Percentiles rank a stretch among this genome's conserved stretches.
Evolutionary conservation across 2,888 invertebrate species (phyloP).

Genomic region (Cordilura impudica): DNA sequence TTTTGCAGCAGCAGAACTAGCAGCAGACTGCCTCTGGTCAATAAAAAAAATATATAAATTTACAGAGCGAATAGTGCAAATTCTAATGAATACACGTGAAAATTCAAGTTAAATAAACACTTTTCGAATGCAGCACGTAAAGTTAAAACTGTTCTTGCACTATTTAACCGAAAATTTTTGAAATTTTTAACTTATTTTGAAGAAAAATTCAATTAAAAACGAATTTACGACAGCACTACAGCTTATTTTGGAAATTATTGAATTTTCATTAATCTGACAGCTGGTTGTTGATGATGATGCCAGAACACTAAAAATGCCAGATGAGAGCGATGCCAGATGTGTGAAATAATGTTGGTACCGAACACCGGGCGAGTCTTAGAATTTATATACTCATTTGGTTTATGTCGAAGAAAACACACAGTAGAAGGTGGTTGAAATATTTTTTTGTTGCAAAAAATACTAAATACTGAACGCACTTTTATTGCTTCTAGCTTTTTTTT

Average conservation of each 20-base stretch:
- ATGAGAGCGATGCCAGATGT: not conserved
- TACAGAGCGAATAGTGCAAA: conserved; percentile 25
- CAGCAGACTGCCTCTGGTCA: conserved; percentile 32
- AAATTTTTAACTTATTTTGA: conserved; percentile 42
- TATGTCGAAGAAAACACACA: too few species aligned
- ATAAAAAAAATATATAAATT: conserved; percentile 14
- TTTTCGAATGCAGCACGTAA: conserved; percentile 21
- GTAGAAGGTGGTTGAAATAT: too few species aligned
- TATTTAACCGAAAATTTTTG: conserved; percentile 29
- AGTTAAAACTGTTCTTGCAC: conserved; percentile 8
- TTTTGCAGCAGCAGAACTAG: conserved; percentile 24
- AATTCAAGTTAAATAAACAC: conserved; percentile 9
- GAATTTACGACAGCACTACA: conserved; percentile 58
- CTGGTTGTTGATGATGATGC: conserved; percentile 34
- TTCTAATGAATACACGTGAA: conserved; percentile 50
- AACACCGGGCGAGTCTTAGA: not conserved
- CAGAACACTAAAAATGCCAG: not conserved
- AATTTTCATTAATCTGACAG: conserved; percentile 65
- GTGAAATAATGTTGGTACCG: not conserved
- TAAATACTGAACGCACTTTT: too few species aligned
- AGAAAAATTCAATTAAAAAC: conserved; percentile 56
- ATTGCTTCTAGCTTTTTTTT: too few species aligned
- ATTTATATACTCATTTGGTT: not conserved
- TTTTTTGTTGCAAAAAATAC: too few species aligned
- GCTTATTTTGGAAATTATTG: conserved; percentile 65